Evolutionary conservation across 2,113 vertebrate genomes (phyloP).

Genomic region (Cheirogaleus medius): DNA sequence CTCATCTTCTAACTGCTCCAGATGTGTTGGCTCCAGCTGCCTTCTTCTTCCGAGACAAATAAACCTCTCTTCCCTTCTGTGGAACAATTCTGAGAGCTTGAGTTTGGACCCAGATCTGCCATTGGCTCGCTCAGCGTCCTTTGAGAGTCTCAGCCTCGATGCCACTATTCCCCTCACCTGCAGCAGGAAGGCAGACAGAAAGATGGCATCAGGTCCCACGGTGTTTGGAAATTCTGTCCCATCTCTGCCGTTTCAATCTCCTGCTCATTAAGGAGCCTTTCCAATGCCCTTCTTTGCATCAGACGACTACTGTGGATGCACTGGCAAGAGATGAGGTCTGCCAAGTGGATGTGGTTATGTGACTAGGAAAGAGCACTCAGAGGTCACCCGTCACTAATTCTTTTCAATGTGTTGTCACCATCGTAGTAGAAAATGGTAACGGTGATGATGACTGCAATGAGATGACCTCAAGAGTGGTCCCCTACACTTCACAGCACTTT

Average conservation of each 20-base stretch:
- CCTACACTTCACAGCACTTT: neutral
- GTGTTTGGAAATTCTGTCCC: neutral
- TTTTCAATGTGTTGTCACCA: neutral
- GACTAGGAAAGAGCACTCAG: too few species aligned
- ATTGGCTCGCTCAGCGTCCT: neutral
- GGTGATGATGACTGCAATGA: too few species aligned
- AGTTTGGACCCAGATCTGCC: neutral
- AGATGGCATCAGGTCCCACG: fast-evolving
- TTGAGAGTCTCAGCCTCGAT: neutral
- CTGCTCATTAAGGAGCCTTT: neutral
- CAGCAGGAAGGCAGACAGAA: fast-evolving
- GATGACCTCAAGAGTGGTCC: neutral
- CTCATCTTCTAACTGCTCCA: neutral
- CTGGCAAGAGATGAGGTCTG: neutral
- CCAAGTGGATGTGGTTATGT: neutral
- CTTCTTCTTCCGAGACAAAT: neutral
- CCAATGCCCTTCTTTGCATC: neutral
- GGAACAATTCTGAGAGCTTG: neutral
- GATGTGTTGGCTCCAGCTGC: neutral
- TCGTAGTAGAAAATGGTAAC: neutral
- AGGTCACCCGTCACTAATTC: neutral
- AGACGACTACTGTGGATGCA: neutral
- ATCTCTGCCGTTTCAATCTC: neutral
- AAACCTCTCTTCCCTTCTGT: neutral
- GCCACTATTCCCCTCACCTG: neutral